phyloP scores from a whole-genome alignment of 2,888 invertebrate genomes.

The Campoplex nolae region DNA sequence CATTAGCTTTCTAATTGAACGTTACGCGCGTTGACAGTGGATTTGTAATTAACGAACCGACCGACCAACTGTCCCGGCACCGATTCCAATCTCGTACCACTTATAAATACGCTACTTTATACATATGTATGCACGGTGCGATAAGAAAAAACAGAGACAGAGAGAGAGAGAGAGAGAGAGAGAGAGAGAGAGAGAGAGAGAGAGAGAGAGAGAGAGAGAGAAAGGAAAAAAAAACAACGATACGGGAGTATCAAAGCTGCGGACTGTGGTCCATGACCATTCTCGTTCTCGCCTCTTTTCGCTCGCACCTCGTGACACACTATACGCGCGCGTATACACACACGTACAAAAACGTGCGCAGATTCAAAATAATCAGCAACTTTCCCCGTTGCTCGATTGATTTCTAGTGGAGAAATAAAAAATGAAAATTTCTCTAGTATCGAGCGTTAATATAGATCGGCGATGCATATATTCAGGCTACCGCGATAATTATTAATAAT shows the following conservation, averaged over 20 bases:
- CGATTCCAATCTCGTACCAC: slow-evolving; percentile 58
- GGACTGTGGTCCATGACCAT: slow-evolving; percentile 17
- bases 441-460: neutral
- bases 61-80: slow-evolving; percentile 55
- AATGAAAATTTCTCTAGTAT: neutral
- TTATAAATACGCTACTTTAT: slow-evolving; percentile 32
- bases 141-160: slow-evolving; percentile 13
- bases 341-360: slow-evolving; percentile 18
- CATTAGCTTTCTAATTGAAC: slow-evolving; percentile 81
- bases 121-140: slow-evolving; percentile 8
- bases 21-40: slow-evolving; percentile 78
- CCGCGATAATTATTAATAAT: slow-evolving; percentile 23
- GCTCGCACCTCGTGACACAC: slow-evolving; percentile 18
- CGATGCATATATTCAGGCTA: neutral
- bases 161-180: neutral
- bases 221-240: neutral
- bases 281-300: slow-evolving; percentile 23
- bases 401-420: slow-evolving; percentile 26
- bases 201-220: neutral
- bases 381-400: slow-evolving; percentile 47
- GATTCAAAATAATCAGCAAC: slow-evolving; percentile 46
- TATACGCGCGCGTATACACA: neutral
- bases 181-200: neutral
- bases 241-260: slow-evolving; percentile 11
- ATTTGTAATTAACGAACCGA: slow-evolving; percentile 77